phyloP scores from a whole-genome alignment of 2,797 vertebrate genomes.

The Melanogrammus aeglefinus region DNA sequence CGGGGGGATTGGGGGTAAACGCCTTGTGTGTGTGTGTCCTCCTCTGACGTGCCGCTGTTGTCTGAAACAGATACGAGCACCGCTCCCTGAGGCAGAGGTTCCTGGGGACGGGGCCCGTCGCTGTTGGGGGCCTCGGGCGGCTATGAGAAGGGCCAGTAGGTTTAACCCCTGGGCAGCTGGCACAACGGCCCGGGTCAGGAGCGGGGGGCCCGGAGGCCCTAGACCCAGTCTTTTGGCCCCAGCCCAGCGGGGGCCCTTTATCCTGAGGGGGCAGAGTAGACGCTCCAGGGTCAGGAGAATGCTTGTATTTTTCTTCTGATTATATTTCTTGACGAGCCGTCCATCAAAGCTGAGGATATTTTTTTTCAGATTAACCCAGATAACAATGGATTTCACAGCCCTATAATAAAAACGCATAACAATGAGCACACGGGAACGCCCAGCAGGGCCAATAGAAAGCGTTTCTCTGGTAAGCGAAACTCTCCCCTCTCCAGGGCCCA shows the following conservation, averaged over 20 bases:
- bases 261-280: slow-evolving; percentile 41
- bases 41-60: slow-evolving; percentile 56
- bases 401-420: slow-evolving; percentile 69
- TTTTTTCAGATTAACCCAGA: slow-evolving; percentile 50
- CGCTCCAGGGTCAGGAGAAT: slow-evolving; percentile 54
- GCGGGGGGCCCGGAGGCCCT: slow-evolving; percentile 20
- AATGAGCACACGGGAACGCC: slow-evolving; percentile 62
- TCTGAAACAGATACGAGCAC: slow-evolving; percentile 64
- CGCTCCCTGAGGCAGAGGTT: slow-evolving; percentile 51
- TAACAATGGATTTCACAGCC: slow-evolving; percentile 41
- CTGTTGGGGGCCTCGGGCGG: slow-evolving; percentile 10
- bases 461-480: slow-evolving; percentile 72
- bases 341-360: slow-evolving; percentile 59
- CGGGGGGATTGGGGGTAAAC: slow-evolving; percentile 9
- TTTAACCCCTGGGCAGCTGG: slow-evolving; percentile 52
- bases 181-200: slow-evolving; percentile 54
- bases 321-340: slow-evolving; percentile 60
- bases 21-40: neutral
- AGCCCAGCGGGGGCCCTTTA: slow-evolving; percentile 41
- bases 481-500: slow-evolving; percentile 66
- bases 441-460: slow-evolving; percentile 65
- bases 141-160: slow-evolving; percentile 55
- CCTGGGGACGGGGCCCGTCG: slow-evolving; percentile 30
- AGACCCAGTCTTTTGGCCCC: slow-evolving; percentile 40
- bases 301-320: slow-evolving; percentile 60